Evolutionary conservation across 2,888 invertebrate species (phyloP).

Genomic region (Limnephilus auricula): DNA sequence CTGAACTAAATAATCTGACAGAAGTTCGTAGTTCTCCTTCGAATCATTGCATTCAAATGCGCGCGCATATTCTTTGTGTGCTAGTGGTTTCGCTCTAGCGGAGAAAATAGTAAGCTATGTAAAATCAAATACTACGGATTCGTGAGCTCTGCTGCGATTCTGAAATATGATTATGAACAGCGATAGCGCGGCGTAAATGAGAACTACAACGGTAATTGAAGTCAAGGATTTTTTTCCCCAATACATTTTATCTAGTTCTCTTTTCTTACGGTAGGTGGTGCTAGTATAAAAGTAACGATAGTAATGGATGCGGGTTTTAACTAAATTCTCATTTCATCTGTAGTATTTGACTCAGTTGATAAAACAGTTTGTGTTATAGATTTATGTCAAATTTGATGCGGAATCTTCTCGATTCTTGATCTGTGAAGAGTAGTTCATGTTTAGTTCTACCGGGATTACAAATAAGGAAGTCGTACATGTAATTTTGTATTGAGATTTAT

Average conservation of each 20-base stretch:
- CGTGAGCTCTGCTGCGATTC: not conserved
- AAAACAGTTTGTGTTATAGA: not conserved
- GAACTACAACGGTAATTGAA: not conserved
- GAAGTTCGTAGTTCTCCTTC: not conserved
- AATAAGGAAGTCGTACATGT: not conserved
- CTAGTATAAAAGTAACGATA: not conserved
- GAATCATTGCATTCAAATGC: constrained; percentile 53
- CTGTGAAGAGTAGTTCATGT: not conserved
- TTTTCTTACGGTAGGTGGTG: not conserved
- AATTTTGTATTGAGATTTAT: not conserved
- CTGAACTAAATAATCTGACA: constrained; percentile 47
- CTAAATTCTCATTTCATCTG: not conserved
- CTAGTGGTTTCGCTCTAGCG: constrained; percentile 39
- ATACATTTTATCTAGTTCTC: not conserved
- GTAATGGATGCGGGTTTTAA: not conserved
- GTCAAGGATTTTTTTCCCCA: not conserved
- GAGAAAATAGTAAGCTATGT: constrained; percentile 4
- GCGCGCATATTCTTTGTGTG: constrained; percentile 57
- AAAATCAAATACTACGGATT: not conserved
- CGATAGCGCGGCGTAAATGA: not conserved
- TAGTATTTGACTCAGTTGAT: not conserved
- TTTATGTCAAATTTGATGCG: not conserved
- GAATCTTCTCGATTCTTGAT: not conserved
- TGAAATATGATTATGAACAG: not conserved
- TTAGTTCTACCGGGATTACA: not conserved